These are phyloP conservation scores for Lasioglossum pauxillum DNA, from an alignment of 2,888 invertebrate genomes.

Conservation along the genomic window DNA sequence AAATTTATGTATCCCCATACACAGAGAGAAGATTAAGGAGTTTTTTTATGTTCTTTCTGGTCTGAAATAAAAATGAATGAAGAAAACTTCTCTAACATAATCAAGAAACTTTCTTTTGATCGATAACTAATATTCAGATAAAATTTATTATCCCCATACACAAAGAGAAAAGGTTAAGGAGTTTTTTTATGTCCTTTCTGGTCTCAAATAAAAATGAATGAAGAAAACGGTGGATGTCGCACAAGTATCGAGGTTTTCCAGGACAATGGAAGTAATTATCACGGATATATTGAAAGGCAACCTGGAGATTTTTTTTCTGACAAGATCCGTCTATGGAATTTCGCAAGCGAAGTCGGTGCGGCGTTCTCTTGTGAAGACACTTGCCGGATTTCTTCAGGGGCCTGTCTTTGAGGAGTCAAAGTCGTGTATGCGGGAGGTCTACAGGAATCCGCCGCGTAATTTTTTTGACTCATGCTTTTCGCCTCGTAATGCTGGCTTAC, in stretches of 20 bases:
- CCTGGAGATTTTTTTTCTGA: background rate
- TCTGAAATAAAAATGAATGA: no score
- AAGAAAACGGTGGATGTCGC: background rate
- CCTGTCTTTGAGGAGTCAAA: slow-evolving; percentile 37
- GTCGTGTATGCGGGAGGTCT: slow-evolving; percentile 80
- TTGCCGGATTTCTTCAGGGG: slow-evolving; percentile 47
- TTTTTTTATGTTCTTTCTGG: no score
- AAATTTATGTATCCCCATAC: no score
- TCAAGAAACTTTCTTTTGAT: no score
- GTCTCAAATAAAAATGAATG: no score
- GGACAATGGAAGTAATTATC: slow-evolving; percentile 24
- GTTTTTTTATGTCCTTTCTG: no score
- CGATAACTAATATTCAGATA: no score
- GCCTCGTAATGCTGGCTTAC: slow-evolving; percentile 78
- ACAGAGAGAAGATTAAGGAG: no score
- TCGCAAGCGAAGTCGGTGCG: slow-evolving; percentile 34
- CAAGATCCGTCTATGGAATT: slow-evolving; percentile 7
- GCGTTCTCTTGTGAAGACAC: slow-evolving; percentile 33
- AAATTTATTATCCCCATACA: no score
- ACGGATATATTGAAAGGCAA: background rate
- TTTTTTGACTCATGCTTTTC: slow-evolving; percentile 78
- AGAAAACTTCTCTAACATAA: no score
- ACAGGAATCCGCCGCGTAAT: slow-evolving; percentile 82
- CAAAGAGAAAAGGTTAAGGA: no score
- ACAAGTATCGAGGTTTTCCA: background rate